Conservation (phyloP, 2,113 vertebrate genomes). For the Podocnemis expansa region DNA sequence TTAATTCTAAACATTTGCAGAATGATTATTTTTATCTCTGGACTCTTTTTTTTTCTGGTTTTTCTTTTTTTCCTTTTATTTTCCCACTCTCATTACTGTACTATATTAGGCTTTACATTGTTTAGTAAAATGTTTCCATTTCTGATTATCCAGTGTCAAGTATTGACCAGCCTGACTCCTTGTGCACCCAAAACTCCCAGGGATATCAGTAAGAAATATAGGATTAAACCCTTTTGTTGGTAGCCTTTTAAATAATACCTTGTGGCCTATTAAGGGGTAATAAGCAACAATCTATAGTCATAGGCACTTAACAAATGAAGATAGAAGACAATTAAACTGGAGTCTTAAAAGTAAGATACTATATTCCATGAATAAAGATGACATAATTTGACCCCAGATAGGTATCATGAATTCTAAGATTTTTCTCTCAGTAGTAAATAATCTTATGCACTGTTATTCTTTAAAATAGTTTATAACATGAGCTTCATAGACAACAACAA, state of each 20-base stretch:
- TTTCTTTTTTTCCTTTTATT: background rate
- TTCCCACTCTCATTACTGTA: background rate
- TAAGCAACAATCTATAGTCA: constrained; percentile 38
- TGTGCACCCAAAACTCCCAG: constrained; percentile 14
- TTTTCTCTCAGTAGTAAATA: constrained; percentile 8
- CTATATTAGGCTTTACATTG: background rate
- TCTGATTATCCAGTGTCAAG: background rate
- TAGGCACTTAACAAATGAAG: constrained; percentile 33
- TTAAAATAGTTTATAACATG: background rate
- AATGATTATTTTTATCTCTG: background rate
- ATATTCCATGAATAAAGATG: background rate
- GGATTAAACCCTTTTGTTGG: constrained; percentile 27
- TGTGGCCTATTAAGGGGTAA: constrained; percentile 28
- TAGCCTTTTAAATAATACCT: constrained; percentile 49
- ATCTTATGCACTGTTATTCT: background rate
- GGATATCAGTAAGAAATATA: constrained; percentile 35
- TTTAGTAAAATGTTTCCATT: background rate
- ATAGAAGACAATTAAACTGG: constrained; percentile 34
- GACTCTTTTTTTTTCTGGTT: background rate
- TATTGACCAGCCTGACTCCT: background rate
- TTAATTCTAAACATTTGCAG: background rate
- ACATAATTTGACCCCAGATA: background rate
- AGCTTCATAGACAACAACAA: background rate
- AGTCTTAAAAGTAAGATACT: background rate
- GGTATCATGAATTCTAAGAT: background rate